Evolutionary conservation across 2,113 vertebrate species (phyloP).

Genomic region (Sialia sialis): DNA sequence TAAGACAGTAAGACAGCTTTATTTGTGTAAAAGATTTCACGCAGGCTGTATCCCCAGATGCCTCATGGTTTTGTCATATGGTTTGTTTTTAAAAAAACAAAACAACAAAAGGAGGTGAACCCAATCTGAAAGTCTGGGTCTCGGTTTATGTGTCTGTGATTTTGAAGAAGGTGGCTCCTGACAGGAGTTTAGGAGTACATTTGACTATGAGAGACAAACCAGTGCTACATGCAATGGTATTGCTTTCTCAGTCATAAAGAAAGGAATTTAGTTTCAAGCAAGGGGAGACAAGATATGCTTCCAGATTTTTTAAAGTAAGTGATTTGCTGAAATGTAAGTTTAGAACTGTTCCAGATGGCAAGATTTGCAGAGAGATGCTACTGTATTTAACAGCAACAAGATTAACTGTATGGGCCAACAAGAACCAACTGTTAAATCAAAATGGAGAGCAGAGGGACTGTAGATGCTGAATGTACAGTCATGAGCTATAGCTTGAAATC

Average conservation of each 20-base stretch:
- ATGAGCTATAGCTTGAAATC: not conserved
- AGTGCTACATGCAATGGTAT: not conserved
- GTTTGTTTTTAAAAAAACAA: not conserved
- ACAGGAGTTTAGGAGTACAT: not conserved
- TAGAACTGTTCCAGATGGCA: conserved; percentile 7
- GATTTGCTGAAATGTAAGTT: not conserved
- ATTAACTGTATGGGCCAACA: conserved; percentile 12
- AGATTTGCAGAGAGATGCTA: not conserved
- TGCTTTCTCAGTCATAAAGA: not conserved
- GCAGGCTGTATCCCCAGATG: not conserved
- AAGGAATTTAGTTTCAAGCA: not conserved
- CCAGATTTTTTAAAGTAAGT: not conserved
- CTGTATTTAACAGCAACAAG: conserved; percentile 18
- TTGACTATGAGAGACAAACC: not conserved
- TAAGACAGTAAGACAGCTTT: not conserved
- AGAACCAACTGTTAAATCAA: not conserved
- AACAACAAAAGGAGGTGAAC: not conserved
- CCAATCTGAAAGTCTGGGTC: not conserved
- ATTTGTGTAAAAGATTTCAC: conserved; percentile 20
- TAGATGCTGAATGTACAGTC: not conserved
- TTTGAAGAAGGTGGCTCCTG: not conserved
- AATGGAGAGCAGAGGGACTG: not conserved
- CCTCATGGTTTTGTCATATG: not conserved
- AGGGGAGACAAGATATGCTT: not conserved
- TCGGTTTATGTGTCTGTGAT: not conserved